Conservation (phyloP, 2,888 invertebrate species). For the Baronia brevicornis region DNA sequence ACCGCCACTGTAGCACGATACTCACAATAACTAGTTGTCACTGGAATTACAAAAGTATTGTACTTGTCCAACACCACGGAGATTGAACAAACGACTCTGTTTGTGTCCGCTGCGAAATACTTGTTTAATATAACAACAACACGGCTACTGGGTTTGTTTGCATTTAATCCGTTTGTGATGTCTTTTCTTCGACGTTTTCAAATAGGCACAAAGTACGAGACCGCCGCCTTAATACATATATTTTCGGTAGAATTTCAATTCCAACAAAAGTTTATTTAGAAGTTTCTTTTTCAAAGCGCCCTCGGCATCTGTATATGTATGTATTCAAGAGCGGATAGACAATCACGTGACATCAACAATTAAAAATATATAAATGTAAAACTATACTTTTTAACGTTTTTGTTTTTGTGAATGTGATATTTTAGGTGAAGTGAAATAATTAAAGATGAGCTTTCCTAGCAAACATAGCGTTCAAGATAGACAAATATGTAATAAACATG, state of each 20-base stretch:
- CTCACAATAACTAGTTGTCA: conserved; percentile 54
- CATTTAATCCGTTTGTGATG: conserved; percentile 67
- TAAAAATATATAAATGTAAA: too few species aligned
- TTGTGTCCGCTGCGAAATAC: conserved; percentile 58
- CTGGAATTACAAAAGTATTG: conserved; percentile 40
- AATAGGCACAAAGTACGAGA: conserved; percentile 37
- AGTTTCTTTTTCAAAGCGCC: too few species aligned
- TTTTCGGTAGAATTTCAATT: conserved; percentile 18
- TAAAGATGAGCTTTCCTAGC: too few species aligned
- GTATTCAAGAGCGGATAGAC: too few species aligned
- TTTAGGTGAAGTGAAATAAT: too few species aligned
- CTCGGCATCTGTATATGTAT: too few species aligned
- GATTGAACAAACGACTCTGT: conserved; percentile 59
- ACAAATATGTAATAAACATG: too few species aligned
- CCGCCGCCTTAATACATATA: conserved; percentile 27
- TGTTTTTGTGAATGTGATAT: too few species aligned
- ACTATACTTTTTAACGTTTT: too few species aligned
- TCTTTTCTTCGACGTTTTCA: conserved; percentile 50
- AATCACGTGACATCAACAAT: too few species aligned
- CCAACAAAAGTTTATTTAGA: conserved; percentile 12
- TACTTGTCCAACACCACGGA: conserved; percentile 27
- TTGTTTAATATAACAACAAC: conserved; percentile 58
- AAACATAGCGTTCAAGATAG: too few species aligned
- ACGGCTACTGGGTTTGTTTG: conserved; percentile 59
- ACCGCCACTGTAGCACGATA: conserved; percentile 35